These are phyloP conservation scores for Phrynocephalus vlangalii DNA, from an alignment of 2,797 vertebrate species.

Conservation along the genomic window DNA sequence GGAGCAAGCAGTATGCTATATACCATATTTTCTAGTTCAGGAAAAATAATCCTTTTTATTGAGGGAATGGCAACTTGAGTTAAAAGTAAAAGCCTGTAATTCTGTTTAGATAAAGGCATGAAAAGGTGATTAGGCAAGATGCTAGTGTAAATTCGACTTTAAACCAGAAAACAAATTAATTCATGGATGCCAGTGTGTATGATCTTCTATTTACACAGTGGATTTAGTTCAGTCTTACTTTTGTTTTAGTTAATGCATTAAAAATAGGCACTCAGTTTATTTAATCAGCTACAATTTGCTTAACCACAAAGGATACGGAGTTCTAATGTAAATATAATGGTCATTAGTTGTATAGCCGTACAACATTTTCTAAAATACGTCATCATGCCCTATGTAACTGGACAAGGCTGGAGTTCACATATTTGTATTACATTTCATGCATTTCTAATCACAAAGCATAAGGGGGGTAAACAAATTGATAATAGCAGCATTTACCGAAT, in stretches of 20 bases:
- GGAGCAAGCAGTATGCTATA: neutral
- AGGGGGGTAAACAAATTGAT: neutral
- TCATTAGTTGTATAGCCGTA: neutral
- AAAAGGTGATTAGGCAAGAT: constrained; percentile 23
- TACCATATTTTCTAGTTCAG: constrained; percentile 35
- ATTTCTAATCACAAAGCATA: neutral
- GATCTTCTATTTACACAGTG: constrained; percentile 20
- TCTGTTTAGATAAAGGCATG: constrained; percentile 16
- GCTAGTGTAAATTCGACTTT: neutral
- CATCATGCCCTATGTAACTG: neutral
- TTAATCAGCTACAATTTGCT: constrained; percentile 21
- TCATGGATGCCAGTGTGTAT: constrained; percentile 9
- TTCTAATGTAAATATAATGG: constrained; percentile 19
- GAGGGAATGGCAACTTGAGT: neutral
- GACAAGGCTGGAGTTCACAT: neutral
- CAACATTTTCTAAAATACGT: neutral
- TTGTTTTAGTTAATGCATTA: constrained; percentile 32
- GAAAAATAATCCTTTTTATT: constrained; percentile 8
- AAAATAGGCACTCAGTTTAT: constrained; percentile 5
- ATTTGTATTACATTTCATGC: neutral
- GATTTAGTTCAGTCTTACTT: neutral
- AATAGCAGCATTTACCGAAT: neutral
- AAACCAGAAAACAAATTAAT: constrained; percentile 22
- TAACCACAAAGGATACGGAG: constrained; percentile 10
- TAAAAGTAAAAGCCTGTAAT: constrained; percentile 13